phyloP scores from a whole-genome alignment of 2,888 invertebrate genomes.

The Sussaba pulchella region DNA sequence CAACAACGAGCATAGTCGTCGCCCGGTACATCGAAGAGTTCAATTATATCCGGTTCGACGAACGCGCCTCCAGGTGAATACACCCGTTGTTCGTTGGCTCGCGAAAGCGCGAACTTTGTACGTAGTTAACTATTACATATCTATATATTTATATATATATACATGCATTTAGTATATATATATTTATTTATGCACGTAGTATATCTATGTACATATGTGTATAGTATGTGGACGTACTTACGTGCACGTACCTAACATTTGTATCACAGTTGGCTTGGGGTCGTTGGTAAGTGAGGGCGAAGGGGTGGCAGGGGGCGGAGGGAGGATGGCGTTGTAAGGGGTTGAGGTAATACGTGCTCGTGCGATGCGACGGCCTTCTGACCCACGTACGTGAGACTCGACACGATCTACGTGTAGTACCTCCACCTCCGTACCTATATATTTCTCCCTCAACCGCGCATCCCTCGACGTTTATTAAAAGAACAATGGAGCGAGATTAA shows the following conservation, averaged over 20 bases:
- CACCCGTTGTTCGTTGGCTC: constrained; percentile 64
- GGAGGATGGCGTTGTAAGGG: not conserved
- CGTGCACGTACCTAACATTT: constrained; percentile 3
- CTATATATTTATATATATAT: too few species aligned
- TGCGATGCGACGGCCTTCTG: constrained; percentile 47
- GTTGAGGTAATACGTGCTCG: constrained; percentile 38
- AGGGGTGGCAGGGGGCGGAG: not conserved
- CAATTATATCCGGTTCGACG: constrained; percentile 72
- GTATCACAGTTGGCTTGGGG: too few species aligned
- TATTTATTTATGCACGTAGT: too few species aligned
- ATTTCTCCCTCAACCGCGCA: constrained; percentile 1
- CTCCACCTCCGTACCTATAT: not conserved
- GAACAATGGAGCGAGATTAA: constrained; percentile 67
- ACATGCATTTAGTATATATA: too few species aligned
- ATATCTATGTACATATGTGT: too few species aligned
- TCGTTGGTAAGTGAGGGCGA: not conserved
- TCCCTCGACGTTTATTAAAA: constrained; percentile 69
- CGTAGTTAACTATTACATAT: constrained; percentile 13
- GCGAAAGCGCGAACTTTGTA: constrained; percentile 41
- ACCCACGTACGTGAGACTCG: constrained; percentile 43
- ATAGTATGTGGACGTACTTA: constrained; percentile 17
- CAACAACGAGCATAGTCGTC: constrained; percentile 38
- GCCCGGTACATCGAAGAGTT: constrained; percentile 64
- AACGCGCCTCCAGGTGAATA: constrained; percentile 72
- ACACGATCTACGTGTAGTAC: constrained; percentile 8